Percentiles rank a stretch among this genome's conserved stretches.
phyloP scores from a whole-genome alignment of 2,797 vertebrate genomes.

The Cetoscarus ocellatus region DNA sequence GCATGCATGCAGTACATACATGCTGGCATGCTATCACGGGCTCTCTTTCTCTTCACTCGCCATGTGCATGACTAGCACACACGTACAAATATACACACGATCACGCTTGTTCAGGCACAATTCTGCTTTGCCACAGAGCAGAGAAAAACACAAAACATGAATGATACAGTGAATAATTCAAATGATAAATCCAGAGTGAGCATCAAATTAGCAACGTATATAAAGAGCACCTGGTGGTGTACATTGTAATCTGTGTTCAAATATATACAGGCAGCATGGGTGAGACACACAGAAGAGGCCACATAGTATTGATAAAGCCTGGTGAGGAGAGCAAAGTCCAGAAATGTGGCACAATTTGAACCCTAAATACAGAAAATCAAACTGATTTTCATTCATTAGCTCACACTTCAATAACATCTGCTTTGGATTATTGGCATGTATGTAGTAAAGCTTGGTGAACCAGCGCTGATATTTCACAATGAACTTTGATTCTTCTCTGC shows the following conservation, averaged over 20 bases:
- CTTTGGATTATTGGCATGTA: slow-evolving; percentile 28
- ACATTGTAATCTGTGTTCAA: slow-evolving; percentile 36
- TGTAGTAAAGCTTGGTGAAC: slow-evolving; percentile 49
- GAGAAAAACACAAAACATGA: slow-evolving; percentile 28
- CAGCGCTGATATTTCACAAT: slow-evolving; percentile 56
- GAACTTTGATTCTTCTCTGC: slow-evolving; percentile 65
- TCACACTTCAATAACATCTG: slow-evolving; percentile 27
- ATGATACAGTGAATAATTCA: slow-evolving; percentile 31
- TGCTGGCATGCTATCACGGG: slow-evolving; percentile 17
- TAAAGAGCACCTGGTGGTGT: slow-evolving; percentile 65
- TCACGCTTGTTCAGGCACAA: slow-evolving; percentile 34
- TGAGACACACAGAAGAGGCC: slow-evolving; percentile 43
- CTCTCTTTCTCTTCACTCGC: background rate
- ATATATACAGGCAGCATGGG: slow-evolving; percentile 67
- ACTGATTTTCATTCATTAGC: background rate
- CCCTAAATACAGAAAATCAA: slow-evolving; percentile 8
- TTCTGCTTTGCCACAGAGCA: slow-evolving; percentile 32
- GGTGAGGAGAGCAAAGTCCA: slow-evolving; percentile 13
- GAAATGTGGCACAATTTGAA: slow-evolving; percentile 28
- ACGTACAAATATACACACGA: slow-evolving; percentile 1
- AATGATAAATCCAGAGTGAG: slow-evolving; percentile 21
- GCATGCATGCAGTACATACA: slow-evolving; percentile 49
- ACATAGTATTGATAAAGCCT: slow-evolving; percentile 20
- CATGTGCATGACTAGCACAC: slow-evolving; percentile 1
- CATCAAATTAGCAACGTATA: slow-evolving; percentile 43